Percentiles rank a stretch among this genome's conserved stretches.
phyloP scores from a whole-genome alignment of 2,797 vertebrate genomes.

The Picus viridis region DNA sequence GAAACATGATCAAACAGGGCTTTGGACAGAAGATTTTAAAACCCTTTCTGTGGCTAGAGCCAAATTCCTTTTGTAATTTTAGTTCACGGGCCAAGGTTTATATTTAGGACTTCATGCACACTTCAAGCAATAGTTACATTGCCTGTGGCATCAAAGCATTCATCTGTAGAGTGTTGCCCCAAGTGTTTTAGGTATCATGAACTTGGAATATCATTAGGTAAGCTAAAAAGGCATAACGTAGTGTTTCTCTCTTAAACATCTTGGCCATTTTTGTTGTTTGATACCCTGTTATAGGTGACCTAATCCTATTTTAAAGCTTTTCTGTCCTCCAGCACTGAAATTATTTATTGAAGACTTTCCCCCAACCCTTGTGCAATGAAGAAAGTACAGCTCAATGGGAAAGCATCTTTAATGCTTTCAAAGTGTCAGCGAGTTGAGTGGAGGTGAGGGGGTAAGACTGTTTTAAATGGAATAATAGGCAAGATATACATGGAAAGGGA shows the following conservation, averaged over 20 bases:
- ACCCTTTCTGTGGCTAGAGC: conserved; percentile 58
- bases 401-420: neutral
- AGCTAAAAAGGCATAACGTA: neutral
- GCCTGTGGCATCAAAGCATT: conserved; percentile 33
- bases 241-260: neutral
- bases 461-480: neutral
- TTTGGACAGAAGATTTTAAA: conserved; percentile 57
- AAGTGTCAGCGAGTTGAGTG: neutral
- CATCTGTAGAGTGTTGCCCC: neutral
- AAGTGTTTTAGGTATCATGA: neutral
- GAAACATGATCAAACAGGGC: conserved; percentile 55
- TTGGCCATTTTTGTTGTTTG: neutral
- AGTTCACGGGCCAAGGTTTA: conserved; percentile 51
- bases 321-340: neutral
- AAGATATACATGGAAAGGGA: neutral
- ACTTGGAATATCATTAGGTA: neutral
- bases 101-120: conserved; percentile 48
- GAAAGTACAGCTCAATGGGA: neutral
- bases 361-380: neutral
- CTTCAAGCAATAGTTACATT: conserved; percentile 11
- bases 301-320: neutral
- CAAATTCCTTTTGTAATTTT: conserved; percentile 66
- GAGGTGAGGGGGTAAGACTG: neutral
- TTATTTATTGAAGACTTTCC: neutral
- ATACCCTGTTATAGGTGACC: neutral